A percentile compares a stretch with the other conserved stretches of the same genome.
phyloP scores from a whole-genome alignment of 2,888 invertebrate species.

The Tipula confusa region DNA sequence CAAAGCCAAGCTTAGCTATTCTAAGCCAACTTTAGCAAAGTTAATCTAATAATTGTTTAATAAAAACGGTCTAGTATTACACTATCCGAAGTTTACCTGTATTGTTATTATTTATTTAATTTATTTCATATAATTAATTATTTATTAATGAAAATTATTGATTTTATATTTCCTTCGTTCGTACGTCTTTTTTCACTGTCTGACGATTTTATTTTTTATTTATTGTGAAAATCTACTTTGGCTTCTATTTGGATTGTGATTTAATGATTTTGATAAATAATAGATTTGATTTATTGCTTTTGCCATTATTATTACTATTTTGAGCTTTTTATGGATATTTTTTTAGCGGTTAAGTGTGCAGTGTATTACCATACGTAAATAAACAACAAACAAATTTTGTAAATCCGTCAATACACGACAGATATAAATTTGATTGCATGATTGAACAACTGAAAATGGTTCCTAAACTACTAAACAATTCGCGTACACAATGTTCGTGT shows the following conservation, averaged over 20 bases:
- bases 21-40: no score
- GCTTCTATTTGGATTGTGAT: not conserved
- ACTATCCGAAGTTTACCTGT: not conserved
- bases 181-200: not conserved
- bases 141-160: not conserved
- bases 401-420: not conserved
- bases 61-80: no score
- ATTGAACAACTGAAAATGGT: not conserved
- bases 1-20: no score
- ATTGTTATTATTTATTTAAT: not conserved
- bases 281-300: not conserved
- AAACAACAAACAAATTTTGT: not conserved
- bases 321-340: not conserved
- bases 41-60: no score
- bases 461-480: not conserved
- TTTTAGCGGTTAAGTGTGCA: not conserved
- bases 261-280: constrained; percentile 4
- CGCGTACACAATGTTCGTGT: not conserved
- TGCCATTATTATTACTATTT: not conserved
- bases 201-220: no score
- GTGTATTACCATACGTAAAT: not conserved
- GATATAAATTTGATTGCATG: constrained; percentile 6
- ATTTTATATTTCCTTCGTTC: not conserved
- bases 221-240: not conserved
- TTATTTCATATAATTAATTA: constrained; percentile 12